Evolutionary conservation across 2,888 invertebrate species (phyloP).

Genomic region (Diadromus collaris): DNA sequence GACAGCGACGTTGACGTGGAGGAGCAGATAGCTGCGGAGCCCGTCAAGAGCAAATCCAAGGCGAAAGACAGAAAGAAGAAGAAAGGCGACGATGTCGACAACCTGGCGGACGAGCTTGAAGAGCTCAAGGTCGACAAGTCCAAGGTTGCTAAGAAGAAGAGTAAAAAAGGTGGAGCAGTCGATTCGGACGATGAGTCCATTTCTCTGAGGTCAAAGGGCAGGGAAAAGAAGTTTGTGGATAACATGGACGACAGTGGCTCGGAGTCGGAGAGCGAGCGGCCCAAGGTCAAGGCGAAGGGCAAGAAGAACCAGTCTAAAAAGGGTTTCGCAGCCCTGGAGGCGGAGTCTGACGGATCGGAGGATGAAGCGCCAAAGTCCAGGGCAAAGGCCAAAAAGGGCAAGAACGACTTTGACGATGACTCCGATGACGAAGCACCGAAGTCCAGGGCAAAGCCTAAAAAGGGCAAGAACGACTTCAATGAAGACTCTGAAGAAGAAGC

Average conservation of each 20-base stretch:
- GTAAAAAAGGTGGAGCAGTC: constrained; percentile 79
- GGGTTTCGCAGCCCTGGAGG: constrained; percentile 63
- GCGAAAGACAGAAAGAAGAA: constrained; percentile 80
- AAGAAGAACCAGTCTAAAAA: constrained; percentile 70
- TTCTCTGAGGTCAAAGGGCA: constrained; percentile 45
- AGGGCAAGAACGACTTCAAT: too few species aligned
- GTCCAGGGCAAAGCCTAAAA: constrained; percentile 65
- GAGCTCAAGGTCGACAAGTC: constrained; percentile 83
- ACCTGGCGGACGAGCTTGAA: constrained; percentile 82
- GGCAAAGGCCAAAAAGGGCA: constrained; percentile 78
- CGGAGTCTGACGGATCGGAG: constrained; percentile 66
- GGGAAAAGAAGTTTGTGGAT: constrained; percentile 43
- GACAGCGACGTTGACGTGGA: constrained; percentile 84
- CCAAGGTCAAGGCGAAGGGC: constrained; percentile 65
- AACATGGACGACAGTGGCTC: constrained; percentile 56
- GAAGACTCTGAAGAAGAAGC: not conserved
- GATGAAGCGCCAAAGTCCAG: constrained; percentile 70
- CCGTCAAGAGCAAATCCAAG: constrained; percentile 78
- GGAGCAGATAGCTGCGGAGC: constrained; percentile 77
- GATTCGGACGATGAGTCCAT: constrained; percentile 64
- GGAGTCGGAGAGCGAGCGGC: constrained; percentile 63
- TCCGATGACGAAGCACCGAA: constrained; percentile 62
- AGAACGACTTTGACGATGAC: constrained; percentile 73
- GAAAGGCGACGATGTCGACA: constrained; percentile 76
- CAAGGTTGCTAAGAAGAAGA: constrained; percentile 73